Base-by-base conservation (phyloP, 2,113 vertebrate genomes). In the Catharus minimus region DNA sequence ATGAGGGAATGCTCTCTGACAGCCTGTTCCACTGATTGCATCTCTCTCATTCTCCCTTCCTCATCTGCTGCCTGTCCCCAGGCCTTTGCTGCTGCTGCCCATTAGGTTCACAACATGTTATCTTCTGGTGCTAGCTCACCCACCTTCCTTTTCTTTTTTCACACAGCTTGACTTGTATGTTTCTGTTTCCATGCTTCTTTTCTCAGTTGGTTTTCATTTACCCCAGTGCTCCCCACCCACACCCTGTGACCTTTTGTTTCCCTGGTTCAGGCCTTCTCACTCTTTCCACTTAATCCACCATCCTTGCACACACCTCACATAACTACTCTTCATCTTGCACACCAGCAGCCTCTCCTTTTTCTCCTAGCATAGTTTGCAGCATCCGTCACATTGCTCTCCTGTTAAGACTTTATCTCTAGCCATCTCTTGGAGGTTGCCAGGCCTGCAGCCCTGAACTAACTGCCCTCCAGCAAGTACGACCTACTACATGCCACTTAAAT, bases 11-110 rank as follows among this genome's bases (percentile, higher is more conserved):
- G 33, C 22, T 3, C 15, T 53, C 38, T 58, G 28, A 28, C 23
- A 79, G 53, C 15, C 16, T 23, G 14, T 53, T 65, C 16, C 1
- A 2, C 55, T 47, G 30, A 4, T 7, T 46, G 9, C 0, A 1
- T 24, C 32, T 57, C 11, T 39, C 27, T 8, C 38, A 15, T 11
- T 39, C 49, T 72, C 62, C 64, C 52, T 5, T 2, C 26, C 53
- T 65, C 23, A 10, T n/a, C 26, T 39, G 6, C 44, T 4, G 5
- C 22, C 36, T 71, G 13, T 38, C 16, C 36, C 61, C 8, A 1
- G 23, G 39, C 16, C 23, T 74, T 66, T 38, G 20, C 43, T 82
- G 20, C 53, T 82, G 36, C 67, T 85, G 50, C 12, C 32, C 28
- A 23, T 58, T 55, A 62, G 47, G 11, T 82, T 87, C 69, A 26